Base-by-base conservation (phyloP, 1,140 invertebrate species). In the Tachypleus tridentatus region DNA sequence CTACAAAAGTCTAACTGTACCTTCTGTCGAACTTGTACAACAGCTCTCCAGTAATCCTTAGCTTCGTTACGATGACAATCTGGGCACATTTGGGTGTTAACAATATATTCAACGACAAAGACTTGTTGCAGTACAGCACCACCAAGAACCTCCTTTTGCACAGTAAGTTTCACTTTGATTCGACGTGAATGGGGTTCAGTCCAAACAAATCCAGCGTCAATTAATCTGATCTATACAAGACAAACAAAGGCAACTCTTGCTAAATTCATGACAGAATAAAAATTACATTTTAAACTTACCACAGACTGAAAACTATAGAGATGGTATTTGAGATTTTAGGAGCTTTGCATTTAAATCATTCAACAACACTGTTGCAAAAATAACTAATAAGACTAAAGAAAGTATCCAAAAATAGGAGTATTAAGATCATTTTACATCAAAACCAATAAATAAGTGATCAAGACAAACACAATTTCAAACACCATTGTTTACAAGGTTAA, bases 111-210 rank as follows among this genome's bases (percentile, higher is more conserved):
- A 47, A 99, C 93, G 60, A 97, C 80, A 76, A 99, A 98, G 3
- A 77, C 74, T 69, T 80, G 79, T 65, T 80, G 80, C 9, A 84
- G 71, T 8, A 83, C 75, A 4, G 81, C 80, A 54, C 79, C 77
- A 64, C 78, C 77, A 68, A 79, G 71, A 10, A 82, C 89, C 82
- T 99, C 94, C 67, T 89, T 93, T 76, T 98, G 93, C n/a, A 99
- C 86, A 4, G 91, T 96, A 60, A 99, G 75, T 80, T 98, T 98
- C 0, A 98, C 87, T 81, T 98, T 99, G 49, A 99, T 85, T 66
- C 97, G 83, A 78, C 94, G 96, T 0, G 96, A 99, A 82, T 99
- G 97, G 64, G 97, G 94, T 75, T 99, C 97, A 51, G 97, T 99
- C 96, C 97, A 99, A 4, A 97, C 83, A 81, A 99, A 99, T 5